These are phyloP conservation scores for Epinotia demarniana DNA, from an alignment of 2,888 invertebrate genomes.

Conservation along the genomic window DNA sequence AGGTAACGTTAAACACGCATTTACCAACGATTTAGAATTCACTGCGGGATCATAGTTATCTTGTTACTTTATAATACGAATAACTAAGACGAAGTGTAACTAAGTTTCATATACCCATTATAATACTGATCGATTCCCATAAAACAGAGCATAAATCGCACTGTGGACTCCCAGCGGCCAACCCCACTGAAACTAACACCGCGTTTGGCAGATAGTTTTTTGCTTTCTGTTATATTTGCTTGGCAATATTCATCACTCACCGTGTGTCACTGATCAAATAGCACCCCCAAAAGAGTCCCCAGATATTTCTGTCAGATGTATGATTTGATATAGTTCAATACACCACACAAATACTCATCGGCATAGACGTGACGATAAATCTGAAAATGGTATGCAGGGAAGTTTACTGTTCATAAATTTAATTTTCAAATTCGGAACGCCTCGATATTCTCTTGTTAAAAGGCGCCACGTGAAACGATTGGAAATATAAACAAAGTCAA, in stretches of 20 bases:
- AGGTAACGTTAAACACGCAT: no score
- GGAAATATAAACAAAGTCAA: constrained; percentile 67
- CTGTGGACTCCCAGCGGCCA: constrained; percentile 57
- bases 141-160: constrained; percentile 50
- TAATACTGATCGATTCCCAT: constrained; percentile 48
- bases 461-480: constrained; percentile 62
- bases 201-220: constrained; percentile 69
- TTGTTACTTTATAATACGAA: neutral
- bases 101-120: constrained; percentile 36
- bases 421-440: constrained; percentile 3
- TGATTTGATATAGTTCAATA: constrained; percentile 75
- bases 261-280: constrained; percentile 83
- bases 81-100: neutral
- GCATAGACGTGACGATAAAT: constrained; percentile 42
- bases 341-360: constrained; percentile 59
- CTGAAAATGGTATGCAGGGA: neutral
- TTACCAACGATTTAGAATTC: no score
- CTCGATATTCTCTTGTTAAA: constrained; percentile 32
- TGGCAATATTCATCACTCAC: constrained; percentile 85
- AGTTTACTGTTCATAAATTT: neutral
- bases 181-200: constrained; percentile 82
- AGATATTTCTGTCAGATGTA: constrained; percentile 80
- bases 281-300: constrained; percentile 80
- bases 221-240: constrained; percentile 84
- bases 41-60: no score